Evolutionary conservation across 2,797 vertebrate species (phyloP), one percentile per base, ranked within the genome.

Genomic region (Sebastes itinus): DNA sequence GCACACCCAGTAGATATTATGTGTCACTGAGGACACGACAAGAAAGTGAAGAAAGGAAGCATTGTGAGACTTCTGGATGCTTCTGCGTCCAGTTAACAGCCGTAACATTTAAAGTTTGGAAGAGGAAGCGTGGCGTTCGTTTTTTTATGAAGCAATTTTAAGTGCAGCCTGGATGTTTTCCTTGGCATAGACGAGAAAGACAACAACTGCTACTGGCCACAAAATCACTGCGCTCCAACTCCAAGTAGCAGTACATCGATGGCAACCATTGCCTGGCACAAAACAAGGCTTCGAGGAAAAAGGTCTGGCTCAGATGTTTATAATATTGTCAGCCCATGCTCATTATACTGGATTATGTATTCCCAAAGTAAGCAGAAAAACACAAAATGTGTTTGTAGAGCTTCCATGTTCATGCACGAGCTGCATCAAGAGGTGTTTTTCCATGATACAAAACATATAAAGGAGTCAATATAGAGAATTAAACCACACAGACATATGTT

Each of bases 81-180:
- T 58, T 72, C 75, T 71, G 75, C 32, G n/a, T 67, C 23, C 20
- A 33, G 27, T 80, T 58, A 85, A 76, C 69, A 25, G 38, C 62
- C 76, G 22, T 72, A 80, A 65, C 65, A 20, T 75, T 78, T 42
- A 55, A 7, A 78, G 28, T 71, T 52, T 88, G 67, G 63, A 76
- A 46, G 13, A 11, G 32, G 63, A 62, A 72, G 66, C 1, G 27
- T 75, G 75, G 77, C 70, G 73, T 86, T 67, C 5, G 33, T 58
- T 78, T 67, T 46, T 46, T 85, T 89, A 90, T 75, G 73, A 82
- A 73, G 54, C 70, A 6, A 38, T 25, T 32, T 58, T 65, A 66
- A 89, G 52, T 75, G 74, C 20, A 5, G 78, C 73, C 77, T 79
- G 75, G 78, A 84, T 75, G 86, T 85, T 91, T 88, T 78, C 65